These are phyloP conservation scores for Pomacea maculata DNA, from an alignment of 1,140 invertebrate genomes.

Conservation along the genomic window DNA sequence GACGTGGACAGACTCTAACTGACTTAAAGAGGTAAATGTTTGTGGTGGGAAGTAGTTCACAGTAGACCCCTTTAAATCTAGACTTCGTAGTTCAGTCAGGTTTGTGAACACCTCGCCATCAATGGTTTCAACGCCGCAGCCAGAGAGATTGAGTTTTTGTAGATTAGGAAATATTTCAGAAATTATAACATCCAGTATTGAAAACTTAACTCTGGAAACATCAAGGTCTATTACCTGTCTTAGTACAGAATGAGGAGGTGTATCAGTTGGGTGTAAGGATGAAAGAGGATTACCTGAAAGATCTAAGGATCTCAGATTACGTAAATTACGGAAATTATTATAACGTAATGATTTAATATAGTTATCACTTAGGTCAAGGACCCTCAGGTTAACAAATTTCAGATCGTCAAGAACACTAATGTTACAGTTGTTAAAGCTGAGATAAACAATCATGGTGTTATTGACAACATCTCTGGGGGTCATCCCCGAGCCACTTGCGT, in stretches of 20 bases:
- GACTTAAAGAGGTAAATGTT: too few species aligned
- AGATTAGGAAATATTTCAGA: background rate
- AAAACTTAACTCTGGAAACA: background rate
- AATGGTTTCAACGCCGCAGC: background rate
- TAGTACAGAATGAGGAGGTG: background rate
- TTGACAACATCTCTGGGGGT: background rate
- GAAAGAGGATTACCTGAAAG: background rate
- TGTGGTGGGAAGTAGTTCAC: background rate
- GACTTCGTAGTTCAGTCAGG: background rate
- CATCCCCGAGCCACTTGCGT: conserved; percentile 5
- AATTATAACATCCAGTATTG: background rate
- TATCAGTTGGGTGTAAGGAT: background rate
- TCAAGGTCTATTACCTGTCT: background rate
- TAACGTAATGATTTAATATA: background rate
- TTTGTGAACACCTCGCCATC: background rate
- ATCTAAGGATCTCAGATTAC: background rate
- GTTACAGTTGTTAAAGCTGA: conserved; percentile 13
- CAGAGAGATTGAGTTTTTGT: background rate
- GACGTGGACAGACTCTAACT: background rate
- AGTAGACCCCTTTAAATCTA: conserved; percentile 4
- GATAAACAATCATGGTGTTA: conserved; percentile 15
- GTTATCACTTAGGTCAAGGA: conserved; percentile 21
- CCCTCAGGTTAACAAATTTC: conserved; percentile 12
- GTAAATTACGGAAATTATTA: background rate
- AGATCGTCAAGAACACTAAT: background rate